phyloP scores from a whole-genome alignment of 2,113 vertebrate genomes.

The Psettodes erumei region DNA sequence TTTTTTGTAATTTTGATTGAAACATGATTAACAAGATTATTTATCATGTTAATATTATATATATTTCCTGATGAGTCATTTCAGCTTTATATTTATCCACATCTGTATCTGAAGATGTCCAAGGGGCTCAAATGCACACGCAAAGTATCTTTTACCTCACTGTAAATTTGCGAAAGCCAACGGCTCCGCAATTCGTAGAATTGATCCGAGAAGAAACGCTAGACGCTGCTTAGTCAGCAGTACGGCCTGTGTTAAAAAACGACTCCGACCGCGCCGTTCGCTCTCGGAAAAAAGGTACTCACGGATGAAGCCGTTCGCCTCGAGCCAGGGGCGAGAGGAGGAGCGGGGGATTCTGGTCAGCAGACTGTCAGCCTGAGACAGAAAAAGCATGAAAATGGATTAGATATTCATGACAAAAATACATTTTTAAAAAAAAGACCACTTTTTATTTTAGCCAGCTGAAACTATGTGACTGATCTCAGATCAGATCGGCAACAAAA shows the following conservation, averaged over 20 bases:
- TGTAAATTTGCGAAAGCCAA: not conserved
- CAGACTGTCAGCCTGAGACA: slow-evolving; percentile 40
- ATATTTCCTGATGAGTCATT: not conserved
- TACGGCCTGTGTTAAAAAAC: not conserved
- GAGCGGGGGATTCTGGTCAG: slow-evolving; percentile 28
- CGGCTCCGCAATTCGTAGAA: not conserved
- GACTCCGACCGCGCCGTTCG: slow-evolving; percentile 1
- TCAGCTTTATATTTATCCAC: not conserved
- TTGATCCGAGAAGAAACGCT: slow-evolving; percentile 13
- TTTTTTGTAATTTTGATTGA: too few relatives aligned
- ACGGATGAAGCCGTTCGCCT: slow-evolving; percentile 20
- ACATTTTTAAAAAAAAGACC: not conserved
- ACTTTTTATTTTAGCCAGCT: too few relatives aligned
- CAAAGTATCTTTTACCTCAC: not conserved
- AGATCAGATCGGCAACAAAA: not conserved
- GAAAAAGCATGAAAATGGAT: slow-evolving; percentile 32
- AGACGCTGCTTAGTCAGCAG: slow-evolving; percentile 12
- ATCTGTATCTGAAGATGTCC: not conserved
- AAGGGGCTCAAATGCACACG: not conserved
- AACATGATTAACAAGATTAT: too few relatives aligned
- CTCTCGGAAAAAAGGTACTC: slow-evolving; percentile 23
- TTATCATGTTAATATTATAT: too few relatives aligned
- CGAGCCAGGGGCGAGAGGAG: not conserved
- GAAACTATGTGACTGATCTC: not conserved
- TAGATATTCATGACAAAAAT: slow-evolving; percentile 5